Evolutionary conservation across 2,797 vertebrate species (phyloP), one percentile per base, ranked within the genome.

Genomic region (Chelidonichthys spinosus): DNA sequence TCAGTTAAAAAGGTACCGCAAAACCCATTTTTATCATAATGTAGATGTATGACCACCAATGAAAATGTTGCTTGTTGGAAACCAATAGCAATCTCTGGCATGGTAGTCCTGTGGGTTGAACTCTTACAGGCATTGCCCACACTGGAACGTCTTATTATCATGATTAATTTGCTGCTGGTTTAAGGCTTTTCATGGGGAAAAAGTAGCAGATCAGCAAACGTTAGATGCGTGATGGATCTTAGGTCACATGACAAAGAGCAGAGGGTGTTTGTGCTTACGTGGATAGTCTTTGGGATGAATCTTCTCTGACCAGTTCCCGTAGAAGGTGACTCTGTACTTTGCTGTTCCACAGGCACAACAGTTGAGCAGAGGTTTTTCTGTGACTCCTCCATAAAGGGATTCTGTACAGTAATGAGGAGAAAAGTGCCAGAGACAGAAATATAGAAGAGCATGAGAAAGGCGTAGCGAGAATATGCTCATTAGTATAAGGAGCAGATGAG

Each of bases 221-320:
- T 56, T 18, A 44, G 58, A 39, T 59, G n/a, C 56, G 56, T 44
- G 7, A 42, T 42, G 44, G 4, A 63, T 52, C 54, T 46, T 35
- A 33, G 36, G 42, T 58, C 11, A 63, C 18, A 56, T 6, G 5
- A 76, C 7, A 69, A 56, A n/a, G 18, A 53, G n/a, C 3, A 47
- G 59, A 66, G 39, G 4, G 15, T n/a, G 36, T 11, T 63, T 76
- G 43, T 74, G 92, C 98, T 98, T 87, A 99, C 98, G 96, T 81
- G 98, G 98, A 76, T 98, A 99, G 84, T 99, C 97, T 91, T 99
- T 98, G 8, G 98, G 96, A 82, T 99, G 98, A 11, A 94, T 94
- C 91, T 98, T 98, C 93, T 99, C 98, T 0, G 98, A 99, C 98
- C 98, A 99, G 78, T 99, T 99, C 39, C 98, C 98, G 62, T 94